Percentiles rank a stretch among this genome's conserved stretches.
Conservation (phyloP, 2,888 invertebrate genomes). For the Polymixis lichenea region DNA sequence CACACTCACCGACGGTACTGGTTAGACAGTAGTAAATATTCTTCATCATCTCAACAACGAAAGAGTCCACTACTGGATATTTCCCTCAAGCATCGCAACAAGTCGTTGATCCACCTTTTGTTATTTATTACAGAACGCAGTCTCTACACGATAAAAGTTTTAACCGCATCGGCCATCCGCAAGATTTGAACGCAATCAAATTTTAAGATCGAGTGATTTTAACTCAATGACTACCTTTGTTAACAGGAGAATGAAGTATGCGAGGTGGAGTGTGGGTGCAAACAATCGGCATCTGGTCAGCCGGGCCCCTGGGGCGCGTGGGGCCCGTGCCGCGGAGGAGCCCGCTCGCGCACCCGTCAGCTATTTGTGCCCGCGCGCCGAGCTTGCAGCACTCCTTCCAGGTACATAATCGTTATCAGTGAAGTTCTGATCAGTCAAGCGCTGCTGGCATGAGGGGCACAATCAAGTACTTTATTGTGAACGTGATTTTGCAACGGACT, state of each 20-base stretch:
- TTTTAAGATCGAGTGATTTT: neutral
- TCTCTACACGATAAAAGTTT: neutral
- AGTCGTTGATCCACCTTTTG: neutral
- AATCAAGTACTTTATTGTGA: neutral
- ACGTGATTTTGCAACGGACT: neutral
- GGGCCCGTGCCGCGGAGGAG: conserved; percentile 85
- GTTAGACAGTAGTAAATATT: neutral
- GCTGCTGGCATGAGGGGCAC: neutral
- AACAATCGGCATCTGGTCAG: conserved; percentile 74
- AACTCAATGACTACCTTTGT: neutral
- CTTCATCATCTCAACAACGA: neutral
- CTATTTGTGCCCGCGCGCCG: conserved; percentile 78
- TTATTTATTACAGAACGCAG: neutral
- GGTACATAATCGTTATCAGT: conserved; percentile 68
- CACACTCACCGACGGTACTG: neutral
- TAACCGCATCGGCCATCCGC: too few relatives aligned
- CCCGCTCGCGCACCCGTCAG: conserved; percentile 84
- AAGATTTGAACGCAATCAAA: neutral
- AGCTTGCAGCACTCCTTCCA: conserved; percentile 80
- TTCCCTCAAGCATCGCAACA: neutral
- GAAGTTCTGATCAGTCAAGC: neutral
- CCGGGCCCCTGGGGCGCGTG: conserved; percentile 86
- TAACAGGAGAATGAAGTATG: conserved; percentile 83
- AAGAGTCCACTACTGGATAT: neutral
- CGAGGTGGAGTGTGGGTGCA: conserved; percentile 83